Evolutionary conservation across 2,113 vertebrate species (phyloP).

Genomic region (Helogale parvula): DNA sequence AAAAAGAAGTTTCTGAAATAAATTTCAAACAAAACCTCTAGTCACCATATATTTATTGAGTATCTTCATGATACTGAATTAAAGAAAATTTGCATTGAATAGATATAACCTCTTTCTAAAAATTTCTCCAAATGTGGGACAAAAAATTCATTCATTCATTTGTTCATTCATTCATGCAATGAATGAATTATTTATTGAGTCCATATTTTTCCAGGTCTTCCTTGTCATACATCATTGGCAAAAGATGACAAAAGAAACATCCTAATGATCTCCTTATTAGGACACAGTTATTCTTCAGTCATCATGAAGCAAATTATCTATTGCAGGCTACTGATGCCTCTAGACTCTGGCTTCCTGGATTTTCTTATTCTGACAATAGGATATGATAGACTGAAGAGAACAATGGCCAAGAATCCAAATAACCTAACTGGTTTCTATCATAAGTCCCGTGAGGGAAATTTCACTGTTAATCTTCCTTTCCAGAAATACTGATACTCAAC

Average conservation of each 20-base stretch:
- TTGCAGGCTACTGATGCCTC: not conserved
- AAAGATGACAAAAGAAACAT: not conserved
- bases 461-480: not conserved
- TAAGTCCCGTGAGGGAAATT: not conserved
- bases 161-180: not conserved
- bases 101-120: not conserved
- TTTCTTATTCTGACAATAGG: not conserved
- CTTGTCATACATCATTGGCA: not conserved
- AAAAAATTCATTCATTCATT: not conserved
- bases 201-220: not conserved
- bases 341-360: not conserved
- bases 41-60: not conserved
- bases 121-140: not conserved
- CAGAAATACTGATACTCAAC: not conserved
- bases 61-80: not conserved
- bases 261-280: not conserved
- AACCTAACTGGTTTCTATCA: not conserved
- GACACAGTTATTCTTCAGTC: not conserved
- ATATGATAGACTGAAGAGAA: not conserved
- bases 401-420: not conserved
- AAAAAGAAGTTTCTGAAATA: not conserved
- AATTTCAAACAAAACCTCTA: not conserved
- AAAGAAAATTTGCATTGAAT: not conserved
- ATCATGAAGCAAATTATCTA: not conserved
- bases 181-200: not conserved